Evolutionary conservation across 2,888 invertebrate genomes (phyloP).

Genomic region (Apamea monoglypha): DNA sequence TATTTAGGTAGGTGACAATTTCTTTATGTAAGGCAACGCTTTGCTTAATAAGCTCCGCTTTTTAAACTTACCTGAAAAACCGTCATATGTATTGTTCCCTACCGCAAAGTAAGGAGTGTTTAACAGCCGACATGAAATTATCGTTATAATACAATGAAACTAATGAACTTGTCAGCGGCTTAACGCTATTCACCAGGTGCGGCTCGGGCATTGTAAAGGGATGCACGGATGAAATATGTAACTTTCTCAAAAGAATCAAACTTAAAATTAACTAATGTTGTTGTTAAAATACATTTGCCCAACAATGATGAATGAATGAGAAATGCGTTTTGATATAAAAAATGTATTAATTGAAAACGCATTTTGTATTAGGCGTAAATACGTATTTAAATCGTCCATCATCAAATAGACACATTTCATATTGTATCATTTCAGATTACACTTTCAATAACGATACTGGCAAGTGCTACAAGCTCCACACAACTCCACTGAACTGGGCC

Average conservation of each 20-base stretch:
- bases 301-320: too few species aligned
- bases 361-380: background rate
- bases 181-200: background rate
- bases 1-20: slow-evolving; percentile 1
- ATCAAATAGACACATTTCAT: background rate
- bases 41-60: background rate
- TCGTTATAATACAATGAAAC: background rate
- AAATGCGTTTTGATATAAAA: too few species aligned
- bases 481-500: slow-evolving; percentile 76
- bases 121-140: too few species aligned
- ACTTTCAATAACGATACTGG: slow-evolving; percentile 67
- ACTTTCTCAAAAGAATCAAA: background rate
- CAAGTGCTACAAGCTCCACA: slow-evolving; percentile 82
- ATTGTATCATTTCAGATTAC: slow-evolving; percentile 73
- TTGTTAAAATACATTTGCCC: background rate
- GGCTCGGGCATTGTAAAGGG: background rate
- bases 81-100: background rate
- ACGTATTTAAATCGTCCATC: background rate
- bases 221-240: background rate
- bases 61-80: background rate
- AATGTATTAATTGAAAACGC: background rate
- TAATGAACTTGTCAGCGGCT: background rate
- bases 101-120: background rate
- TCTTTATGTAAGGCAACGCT: background rate
- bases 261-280: background rate